phyloP scores from a whole-genome alignment of 2,797 vertebrate species.

The Coranthus polyacanthus region DNA sequence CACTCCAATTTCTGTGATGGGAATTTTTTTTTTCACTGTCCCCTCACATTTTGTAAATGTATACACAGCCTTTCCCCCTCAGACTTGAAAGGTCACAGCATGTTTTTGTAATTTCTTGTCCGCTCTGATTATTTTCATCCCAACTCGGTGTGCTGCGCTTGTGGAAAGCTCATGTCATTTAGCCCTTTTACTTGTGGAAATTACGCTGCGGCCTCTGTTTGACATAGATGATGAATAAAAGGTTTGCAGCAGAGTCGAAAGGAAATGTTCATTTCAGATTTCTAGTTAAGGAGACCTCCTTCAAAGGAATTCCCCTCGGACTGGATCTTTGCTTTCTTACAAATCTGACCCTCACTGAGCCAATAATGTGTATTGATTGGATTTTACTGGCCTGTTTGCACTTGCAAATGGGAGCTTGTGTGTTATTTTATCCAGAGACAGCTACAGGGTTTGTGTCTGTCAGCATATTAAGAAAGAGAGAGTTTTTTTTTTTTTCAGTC shows the following conservation, averaged over 20 bases:
- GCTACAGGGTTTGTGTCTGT: constrained; percentile 25
- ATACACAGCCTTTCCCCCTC: constrained; percentile 64
- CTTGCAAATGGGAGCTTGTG: constrained; percentile 59
- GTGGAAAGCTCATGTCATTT: constrained; percentile 66
- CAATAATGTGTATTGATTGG: constrained; percentile 76
- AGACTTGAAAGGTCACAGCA: constrained; percentile 71
- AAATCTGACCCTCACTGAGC: constrained; percentile 62
- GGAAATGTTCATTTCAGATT: constrained; percentile 64
- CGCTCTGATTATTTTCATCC: constrained; percentile 72
- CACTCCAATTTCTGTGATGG: constrained; percentile 76
- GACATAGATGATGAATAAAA: constrained; percentile 58
- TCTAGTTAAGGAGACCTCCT: constrained; percentile 45
- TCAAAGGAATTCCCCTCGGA: constrained; percentile 66
- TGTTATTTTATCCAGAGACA: constrained; percentile 54
- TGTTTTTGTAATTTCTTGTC: constrained; percentile 78
- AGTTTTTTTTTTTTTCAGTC: constrained; percentile 18
- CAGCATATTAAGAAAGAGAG: constrained; percentile 27
- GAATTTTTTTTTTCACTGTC: constrained; percentile 66
- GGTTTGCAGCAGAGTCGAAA: constrained; percentile 46
- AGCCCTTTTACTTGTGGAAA: constrained; percentile 47
- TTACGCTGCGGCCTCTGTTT: constrained; percentile 33
- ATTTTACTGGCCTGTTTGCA: constrained; percentile 65
- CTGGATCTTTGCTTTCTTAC: constrained; percentile 62
- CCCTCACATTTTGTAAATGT: constrained; percentile 72
- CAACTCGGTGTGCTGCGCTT: constrained; percentile 40